Evolutionary conservation across 2,888 invertebrate genomes (phyloP).

Genomic region (Plagodis pulveraria): DNA sequence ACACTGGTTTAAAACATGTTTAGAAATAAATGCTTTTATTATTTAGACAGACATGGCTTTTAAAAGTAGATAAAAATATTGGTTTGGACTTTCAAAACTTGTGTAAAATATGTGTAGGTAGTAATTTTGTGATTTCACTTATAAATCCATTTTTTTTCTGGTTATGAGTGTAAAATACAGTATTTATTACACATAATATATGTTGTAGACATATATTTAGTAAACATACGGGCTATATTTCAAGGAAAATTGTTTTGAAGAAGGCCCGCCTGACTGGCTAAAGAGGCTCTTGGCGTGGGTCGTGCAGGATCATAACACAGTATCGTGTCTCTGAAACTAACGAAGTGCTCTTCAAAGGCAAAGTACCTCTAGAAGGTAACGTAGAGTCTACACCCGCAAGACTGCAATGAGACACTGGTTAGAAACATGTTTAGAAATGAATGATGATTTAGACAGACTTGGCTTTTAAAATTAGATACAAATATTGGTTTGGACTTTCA

Average conservation of each 20-base stretch:
- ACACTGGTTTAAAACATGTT: slow-evolving; percentile 24
- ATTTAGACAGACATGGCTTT: too few relatives aligned
- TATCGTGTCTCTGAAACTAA: slow-evolving; percentile 52
- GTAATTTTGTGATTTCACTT: too few relatives aligned
- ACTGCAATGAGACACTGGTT: slow-evolving; percentile 29
- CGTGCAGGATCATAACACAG: slow-evolving; percentile 64
- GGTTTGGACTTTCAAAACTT: too few relatives aligned
- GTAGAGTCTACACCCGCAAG: slow-evolving; percentile 51
- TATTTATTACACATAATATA: too few relatives aligned
- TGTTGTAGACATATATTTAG: too few relatives aligned
- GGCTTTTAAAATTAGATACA: too few relatives aligned
- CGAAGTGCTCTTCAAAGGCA: slow-evolving; percentile 56
- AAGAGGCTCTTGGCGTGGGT: slow-evolving; percentile 33
- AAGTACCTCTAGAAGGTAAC: slow-evolving; percentile 54
- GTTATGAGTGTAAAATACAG: too few relatives aligned
- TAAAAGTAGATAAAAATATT: too few relatives aligned
- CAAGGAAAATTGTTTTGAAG: slow-evolving; percentile 3
- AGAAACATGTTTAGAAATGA: slow-evolving; percentile 21
- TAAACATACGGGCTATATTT: background rate
- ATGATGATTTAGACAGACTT: too few relatives aligned
- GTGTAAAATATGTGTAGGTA: too few relatives aligned
- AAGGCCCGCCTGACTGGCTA: slow-evolving; percentile 25
- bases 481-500: too few relatives aligned
- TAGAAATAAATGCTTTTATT: background rate
- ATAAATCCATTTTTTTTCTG: too few relatives aligned